Base-by-base conservation (phyloP, 1,140 invertebrate genomes). In the Wasmannia auropunctata region DNA sequence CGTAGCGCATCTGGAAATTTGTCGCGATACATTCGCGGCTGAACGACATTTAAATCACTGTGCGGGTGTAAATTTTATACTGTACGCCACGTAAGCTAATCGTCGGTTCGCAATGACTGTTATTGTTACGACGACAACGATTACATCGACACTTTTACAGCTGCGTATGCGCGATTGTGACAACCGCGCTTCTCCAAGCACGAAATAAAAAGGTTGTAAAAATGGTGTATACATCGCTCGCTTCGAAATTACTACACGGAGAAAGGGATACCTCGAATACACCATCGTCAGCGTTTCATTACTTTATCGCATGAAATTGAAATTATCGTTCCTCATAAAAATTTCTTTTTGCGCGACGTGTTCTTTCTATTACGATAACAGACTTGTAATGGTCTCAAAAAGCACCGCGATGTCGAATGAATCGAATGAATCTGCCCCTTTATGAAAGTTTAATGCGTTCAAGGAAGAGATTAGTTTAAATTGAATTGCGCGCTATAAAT, bases 111-210 rank as follows among this genome's bases (percentile, higher is more conserved):
- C 56, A 74, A 84, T 79, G 76, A 67, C 37, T 65, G 72, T 87
- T 85, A 75, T 84, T 86, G 85, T 87, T 70, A 65, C 22, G 28
- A 74, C 79, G 75, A 79, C 56, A 67, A 83, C 46, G 22, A 14
- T 63, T 62, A 86, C 76, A 67, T 86, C 67, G 43, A 80, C 37
- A 34, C 77, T 90, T 90, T 90, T 90, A 89, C 77, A 74, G 31
- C 75, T 60, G 46, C 22, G 19, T 54, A 54, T 19, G 56, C 34
- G 49, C 84, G 67, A 75, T 75, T 72, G 60, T 87, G 77, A 74
- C 88, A 89, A 51, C 37, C 40, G 65, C 28, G 67, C 65, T 86
- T 74, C 43, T 28, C 70, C 74, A 77, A 51, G 46, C 46, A 49
- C 16, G 54, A 75, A 89, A 87, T 85, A 81, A 89, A 87, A 90